These are phyloP conservation scores for Uria aalge DNA, from an alignment of 2,113 vertebrate genomes.

Conservation along the genomic window DNA sequence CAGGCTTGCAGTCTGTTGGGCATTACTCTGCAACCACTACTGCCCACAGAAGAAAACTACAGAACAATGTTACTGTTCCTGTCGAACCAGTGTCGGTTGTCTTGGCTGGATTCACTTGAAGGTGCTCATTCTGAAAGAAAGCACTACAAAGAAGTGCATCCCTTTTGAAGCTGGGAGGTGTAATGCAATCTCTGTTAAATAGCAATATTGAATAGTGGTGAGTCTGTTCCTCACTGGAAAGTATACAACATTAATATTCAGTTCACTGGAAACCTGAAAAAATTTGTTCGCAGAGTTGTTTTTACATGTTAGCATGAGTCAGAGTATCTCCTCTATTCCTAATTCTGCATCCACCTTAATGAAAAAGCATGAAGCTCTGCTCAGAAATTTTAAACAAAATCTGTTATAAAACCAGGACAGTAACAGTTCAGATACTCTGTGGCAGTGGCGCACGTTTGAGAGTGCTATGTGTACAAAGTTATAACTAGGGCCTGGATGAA, in stretches of 20 bases:
- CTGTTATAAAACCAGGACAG: background rate
- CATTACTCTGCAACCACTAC: background rate
- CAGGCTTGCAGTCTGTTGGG: background rate
- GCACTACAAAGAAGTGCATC: background rate
- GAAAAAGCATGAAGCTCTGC: background rate
- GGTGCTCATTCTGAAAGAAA: background rate
- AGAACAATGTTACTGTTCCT: background rate
- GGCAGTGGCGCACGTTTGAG: background rate
- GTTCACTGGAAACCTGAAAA: background rate
- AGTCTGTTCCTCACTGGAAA: background rate
- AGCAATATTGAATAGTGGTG: background rate
- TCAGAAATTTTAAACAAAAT: background rate
- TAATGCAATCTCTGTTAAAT: background rate
- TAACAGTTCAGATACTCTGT: background rate
- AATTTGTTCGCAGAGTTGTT: background rate
- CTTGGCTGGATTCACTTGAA: background rate
- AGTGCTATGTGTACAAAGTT: rapidly evolving
- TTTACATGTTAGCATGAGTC: background rate
- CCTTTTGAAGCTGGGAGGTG: background rate
- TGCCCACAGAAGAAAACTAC: background rate
- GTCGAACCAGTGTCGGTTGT: rapidly evolving
- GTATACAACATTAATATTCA: background rate
- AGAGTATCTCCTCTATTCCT: background rate
- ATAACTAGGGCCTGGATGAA: background rate
- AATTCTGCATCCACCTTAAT: background rate